Evolutionary conservation across 1,140 invertebrate species (phyloP), one percentile per base, ranked within the genome.

Genomic region (Plectrocnemia conspersa): DNA sequence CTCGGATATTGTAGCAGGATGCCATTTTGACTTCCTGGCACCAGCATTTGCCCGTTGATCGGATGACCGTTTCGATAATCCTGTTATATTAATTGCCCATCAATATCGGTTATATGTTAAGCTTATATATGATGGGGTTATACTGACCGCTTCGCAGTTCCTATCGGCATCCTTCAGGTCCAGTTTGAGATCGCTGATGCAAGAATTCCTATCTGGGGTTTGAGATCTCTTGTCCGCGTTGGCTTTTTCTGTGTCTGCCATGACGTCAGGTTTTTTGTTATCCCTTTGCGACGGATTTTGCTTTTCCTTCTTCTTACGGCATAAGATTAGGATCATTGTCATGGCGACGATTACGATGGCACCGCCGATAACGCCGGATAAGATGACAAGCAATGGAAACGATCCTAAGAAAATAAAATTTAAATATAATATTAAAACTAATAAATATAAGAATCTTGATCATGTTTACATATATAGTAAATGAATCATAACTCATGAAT

Each of bases 141-240:
- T 16, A 45, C 41, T 47, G 21, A 61, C 59, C 52, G 46, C 52
- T 61, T 61, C 76, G 72, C 81, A 93, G 47, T 86, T 89, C 54
- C 88, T 88, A 58, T 75, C 72, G 0, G 68, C 66, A 32, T 91
- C 87, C 57, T 91, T 76, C 52, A 93, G 78, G 70, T 95, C 91
- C 45, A 90, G 77, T 73, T 94, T 95, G 65, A 93, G 72, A 72
- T 93, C 91, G 56, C 89, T 93, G 63, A 93, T 85, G 67, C 92
- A 91, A 46, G 91, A 93, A 64, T 87, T 91, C 54, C 87, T 79
- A 65, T 93, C 90, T 62, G 89, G 88, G 19, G 52, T 56, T 18
- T 56, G 54, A 64, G 84, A 89, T 66, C 87, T 79, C 70, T 90
- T 88, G 63, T 88, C 86, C 24, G 82, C 82, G 3, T 54, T 54